A percentile compares a stretch with the other conserved stretches of the same genome.
phyloP scores from a whole-genome alignment of 2,797 vertebrate genomes.

The Rhynchonycteris naso region DNA sequence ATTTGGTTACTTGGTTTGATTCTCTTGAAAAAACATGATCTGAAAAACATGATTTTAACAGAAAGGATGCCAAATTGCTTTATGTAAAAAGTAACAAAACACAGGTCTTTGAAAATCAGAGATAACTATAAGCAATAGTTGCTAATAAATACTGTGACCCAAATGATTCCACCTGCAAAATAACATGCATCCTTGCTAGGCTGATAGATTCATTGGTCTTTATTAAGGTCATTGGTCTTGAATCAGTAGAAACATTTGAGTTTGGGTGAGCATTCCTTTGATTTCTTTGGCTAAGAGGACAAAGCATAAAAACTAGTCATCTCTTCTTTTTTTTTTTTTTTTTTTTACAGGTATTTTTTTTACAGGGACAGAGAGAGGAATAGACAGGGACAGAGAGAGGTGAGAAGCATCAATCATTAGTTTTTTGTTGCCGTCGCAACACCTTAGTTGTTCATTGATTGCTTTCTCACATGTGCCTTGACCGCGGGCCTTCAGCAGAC shows the following conservation, averaged over 20 bases:
- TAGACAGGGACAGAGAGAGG: too few species aligned
- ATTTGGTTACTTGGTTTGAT: conserved; percentile 11
- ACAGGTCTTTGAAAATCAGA: conserved; percentile 42
- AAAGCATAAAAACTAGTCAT: neutral
- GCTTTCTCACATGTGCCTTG: too few species aligned
- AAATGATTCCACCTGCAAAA: conserved; percentile 33
- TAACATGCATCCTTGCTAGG: neutral
- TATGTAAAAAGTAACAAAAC: conserved; percentile 37
- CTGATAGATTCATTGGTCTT: conserved; percentile 33
- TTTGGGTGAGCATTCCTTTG: neutral
- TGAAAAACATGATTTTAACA: conserved; percentile 36
- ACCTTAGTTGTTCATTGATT: too few species aligned
- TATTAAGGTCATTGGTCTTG: neutral
- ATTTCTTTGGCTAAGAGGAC: conserved; percentile 14
- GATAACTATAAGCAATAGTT: conserved; percentile 21
- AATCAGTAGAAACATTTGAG: conserved; percentile 18
- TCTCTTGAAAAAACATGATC: conserved; percentile 34
- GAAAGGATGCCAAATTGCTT: conserved; percentile 42
- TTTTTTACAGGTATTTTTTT: too few species aligned
- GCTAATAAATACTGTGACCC: conserved; percentile 3
- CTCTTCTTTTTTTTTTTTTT: too few species aligned
- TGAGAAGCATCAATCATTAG: too few species aligned
- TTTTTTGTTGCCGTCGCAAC: too few species aligned
- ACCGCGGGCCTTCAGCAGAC: too few species aligned
- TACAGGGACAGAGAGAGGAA: too few species aligned